These are phyloP conservation scores for Setophaga coronata DNA, from an alignment of 2,113 vertebrate genomes.

Conservation along the genomic window DNA sequence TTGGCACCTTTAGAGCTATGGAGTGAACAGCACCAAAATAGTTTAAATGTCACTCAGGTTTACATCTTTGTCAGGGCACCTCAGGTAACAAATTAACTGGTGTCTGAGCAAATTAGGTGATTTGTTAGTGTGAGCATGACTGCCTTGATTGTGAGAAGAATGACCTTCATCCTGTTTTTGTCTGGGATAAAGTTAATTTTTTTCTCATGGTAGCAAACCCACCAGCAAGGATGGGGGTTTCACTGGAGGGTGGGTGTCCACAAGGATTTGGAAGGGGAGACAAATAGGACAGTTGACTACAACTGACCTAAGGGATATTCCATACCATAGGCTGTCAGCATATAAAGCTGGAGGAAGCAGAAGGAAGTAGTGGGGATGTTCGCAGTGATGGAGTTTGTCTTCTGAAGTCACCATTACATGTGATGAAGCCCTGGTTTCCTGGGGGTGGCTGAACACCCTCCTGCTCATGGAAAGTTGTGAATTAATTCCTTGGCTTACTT, in stretches of 20 bases:
- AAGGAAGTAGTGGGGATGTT: fast-evolving
- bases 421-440: neutral
- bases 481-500: neutral
- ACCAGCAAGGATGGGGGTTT: neutral
- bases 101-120: neutral
- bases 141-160: neutral
- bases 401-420: fast-evolving
- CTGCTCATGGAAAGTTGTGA: neutral
- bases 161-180: neutral
- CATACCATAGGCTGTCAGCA: neutral
- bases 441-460: neutral
- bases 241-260: neutral
- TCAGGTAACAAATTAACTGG: neutral
- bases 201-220: neutral
- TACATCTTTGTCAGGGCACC: neutral
- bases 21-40: slow-evolving; percentile 38
- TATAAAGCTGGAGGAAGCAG: neutral
- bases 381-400: neutral
- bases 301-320: neutral
- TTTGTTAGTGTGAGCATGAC: neutral
- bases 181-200: neutral
- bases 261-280: neutral
- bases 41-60: slow-evolving; percentile 40
- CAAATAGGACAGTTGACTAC: neutral
- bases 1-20: slow-evolving; percentile 42